Evolutionary conservation across 2,888 invertebrate genomes (phyloP), one percentile per base, ranked within the genome.

Genomic region (Lasioglossum pauxillum): DNA sequence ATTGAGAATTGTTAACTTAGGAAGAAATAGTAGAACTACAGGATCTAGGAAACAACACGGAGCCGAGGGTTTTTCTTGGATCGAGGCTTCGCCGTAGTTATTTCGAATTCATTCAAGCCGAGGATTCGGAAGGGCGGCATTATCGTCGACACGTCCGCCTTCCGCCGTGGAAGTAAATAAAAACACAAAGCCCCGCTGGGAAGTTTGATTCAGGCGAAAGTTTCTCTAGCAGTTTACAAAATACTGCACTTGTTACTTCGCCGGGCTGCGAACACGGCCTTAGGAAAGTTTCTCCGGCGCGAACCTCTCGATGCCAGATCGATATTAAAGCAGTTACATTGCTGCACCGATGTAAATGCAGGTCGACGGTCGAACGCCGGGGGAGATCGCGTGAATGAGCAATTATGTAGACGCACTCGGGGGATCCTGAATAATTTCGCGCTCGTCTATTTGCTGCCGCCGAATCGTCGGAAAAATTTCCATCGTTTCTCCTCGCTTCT

Each of bases 241-340:
- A 64, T 53, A 23, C n/a, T 60, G 60, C 0, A 41, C n/a, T 78
- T 49, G 75, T 75, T 84, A 64, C 78, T 49, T 69, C 19, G 41
- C 44, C 31, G 64, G 57, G 72, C 53, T 44, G 75, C n/a, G n/a
- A 44, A 31, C 27, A 44, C 23, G 75, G 82, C 82, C 38, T 86
- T 79, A 79, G 7, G 77, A 79, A 86, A 86, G 76, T 85, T 85
- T 78, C 67, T 46, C 38, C n/a, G 46, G 14, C 46, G 49, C 75
- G 27, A 80, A 53, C 49, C 60, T 60, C 72, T 69, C 80, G 85
- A 73, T 71, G 49, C 19, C 23, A 75, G 79, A 86, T 86, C 86
- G 86, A 86, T 86, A 71, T 86, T 46, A 74, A 71, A 86, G 67
- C 31, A 72, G 64, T 79, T 53, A 78, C 38, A 74, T 64, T 27